Evolutionary conservation across 2,888 invertebrate species (phyloP).

Genomic region (Chironomus riparius): DNA sequence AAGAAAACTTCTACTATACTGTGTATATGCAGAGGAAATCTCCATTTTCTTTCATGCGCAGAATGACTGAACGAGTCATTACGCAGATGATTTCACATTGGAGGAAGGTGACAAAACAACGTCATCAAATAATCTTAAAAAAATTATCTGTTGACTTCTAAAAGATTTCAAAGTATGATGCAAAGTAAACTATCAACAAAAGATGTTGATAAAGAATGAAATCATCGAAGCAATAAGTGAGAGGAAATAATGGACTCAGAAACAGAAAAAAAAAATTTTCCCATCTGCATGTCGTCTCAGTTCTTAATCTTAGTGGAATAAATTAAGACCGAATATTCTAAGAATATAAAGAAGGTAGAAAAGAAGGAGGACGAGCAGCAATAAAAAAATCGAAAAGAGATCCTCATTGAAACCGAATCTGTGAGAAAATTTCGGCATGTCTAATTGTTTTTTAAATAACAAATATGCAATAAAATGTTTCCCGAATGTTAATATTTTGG

Average conservation of each 20-base stretch:
- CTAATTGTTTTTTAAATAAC: not conserved
- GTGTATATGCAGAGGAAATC: not conserved
- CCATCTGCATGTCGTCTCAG: slow-evolving; percentile 25
- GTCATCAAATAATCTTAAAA: too few relatives aligned
- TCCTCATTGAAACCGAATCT: not conserved
- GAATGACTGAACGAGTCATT: not conserved
- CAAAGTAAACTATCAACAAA: not conserved
- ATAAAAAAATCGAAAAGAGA: not conserved
- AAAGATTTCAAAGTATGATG: not conserved
- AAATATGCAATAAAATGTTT: not conserved
- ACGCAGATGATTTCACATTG: not conserved
- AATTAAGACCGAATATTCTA: slow-evolving; percentile 3
- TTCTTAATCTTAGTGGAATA: not conserved
- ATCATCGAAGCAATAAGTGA: not conserved
- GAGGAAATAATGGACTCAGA: not conserved
- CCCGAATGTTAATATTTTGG: not conserved
- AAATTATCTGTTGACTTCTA: too few relatives aligned
- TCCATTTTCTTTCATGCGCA: not conserved
- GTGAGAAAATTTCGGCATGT: not conserved
- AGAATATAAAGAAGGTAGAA: not conserved
- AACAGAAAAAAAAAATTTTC: slow-evolving; percentile 7
- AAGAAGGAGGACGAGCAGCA: not conserved
- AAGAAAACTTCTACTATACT: too few relatives aligned
- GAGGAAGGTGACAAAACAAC: not conserved
- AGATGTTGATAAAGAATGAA: not conserved